Percentiles rank a stretch among this genome's conserved stretches.
These are phyloP conservation scores for Liopterus haemorrhoidalis DNA, from an alignment of 2,888 invertebrate species.

Conservation along the genomic window DNA sequence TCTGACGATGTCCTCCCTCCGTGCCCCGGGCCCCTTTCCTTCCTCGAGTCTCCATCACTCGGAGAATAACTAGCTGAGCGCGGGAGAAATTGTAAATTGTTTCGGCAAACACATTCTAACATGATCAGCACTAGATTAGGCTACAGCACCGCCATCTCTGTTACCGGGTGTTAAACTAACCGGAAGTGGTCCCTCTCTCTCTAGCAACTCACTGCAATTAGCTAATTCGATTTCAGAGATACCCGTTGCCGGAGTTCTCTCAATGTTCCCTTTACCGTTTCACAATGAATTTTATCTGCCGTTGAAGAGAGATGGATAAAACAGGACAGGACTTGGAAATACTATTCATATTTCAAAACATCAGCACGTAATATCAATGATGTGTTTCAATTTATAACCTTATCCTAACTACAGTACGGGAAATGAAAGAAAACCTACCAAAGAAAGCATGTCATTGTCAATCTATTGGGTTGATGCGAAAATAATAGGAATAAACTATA, in stretches of 20 bases:
- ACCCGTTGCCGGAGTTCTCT: background rate
- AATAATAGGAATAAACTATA: too few species aligned
- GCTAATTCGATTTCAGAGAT: conserved; percentile 49
- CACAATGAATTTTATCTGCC: conserved; percentile 21
- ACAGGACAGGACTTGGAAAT: too few species aligned
- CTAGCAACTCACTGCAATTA: conserved; percentile 37
- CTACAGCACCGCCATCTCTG: conserved; percentile 34
- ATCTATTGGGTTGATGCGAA: too few species aligned
- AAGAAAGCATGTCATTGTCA: too few species aligned
- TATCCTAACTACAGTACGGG: conserved; percentile 37
- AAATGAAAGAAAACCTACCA: too few species aligned
- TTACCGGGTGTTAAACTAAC: conserved; percentile 45
- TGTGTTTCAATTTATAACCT: conserved; percentile 40
- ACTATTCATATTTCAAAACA: too few species aligned
- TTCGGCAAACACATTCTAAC: conserved; percentile 49
- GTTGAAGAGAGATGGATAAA: too few species aligned
- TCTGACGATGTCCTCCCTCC: too few species aligned
- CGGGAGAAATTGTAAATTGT: conserved; percentile 47
- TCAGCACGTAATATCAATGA: conserved; percentile 47
- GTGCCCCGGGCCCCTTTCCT: background rate
- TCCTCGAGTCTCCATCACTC: background rate
- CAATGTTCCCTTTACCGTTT: conserved; percentile 42
- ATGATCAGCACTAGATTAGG: conserved; percentile 49
- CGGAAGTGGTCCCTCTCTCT: conserved; percentile 36
- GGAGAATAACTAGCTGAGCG: conserved; percentile 41